Evolutionary conservation across 2,113 vertebrate genomes (phyloP).

Genomic region (Sapayoa aenigma): DNA sequence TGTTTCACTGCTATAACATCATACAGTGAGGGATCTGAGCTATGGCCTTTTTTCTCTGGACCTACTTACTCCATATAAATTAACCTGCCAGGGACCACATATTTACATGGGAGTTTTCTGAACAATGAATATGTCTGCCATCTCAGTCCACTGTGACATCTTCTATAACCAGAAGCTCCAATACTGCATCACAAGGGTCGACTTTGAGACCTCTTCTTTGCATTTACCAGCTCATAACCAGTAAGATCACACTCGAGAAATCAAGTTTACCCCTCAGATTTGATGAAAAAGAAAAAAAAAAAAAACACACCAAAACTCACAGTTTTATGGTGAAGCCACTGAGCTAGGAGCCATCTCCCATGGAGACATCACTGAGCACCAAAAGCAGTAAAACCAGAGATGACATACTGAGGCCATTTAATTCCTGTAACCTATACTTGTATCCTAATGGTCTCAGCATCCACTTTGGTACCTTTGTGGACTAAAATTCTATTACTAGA

Average conservation of each 20-base stretch:
- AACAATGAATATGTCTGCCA: neutral
- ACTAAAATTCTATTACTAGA: neutral
- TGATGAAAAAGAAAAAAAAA: neutral
- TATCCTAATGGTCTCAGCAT: neutral
- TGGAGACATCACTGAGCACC: neutral
- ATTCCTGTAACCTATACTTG: neutral
- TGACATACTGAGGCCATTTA: neutral
- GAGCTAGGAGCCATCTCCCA: neutral
- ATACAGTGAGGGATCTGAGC: neutral
- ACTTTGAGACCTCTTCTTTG: neutral
- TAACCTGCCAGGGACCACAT: neutral
- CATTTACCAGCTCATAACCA: neutral
- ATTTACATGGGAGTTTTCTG: neutral
- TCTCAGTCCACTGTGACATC: neutral
- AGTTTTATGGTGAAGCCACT: neutral
- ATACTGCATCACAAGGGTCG: neutral
- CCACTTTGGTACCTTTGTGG: neutral
- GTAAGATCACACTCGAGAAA: neutral
- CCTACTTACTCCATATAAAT: neutral
- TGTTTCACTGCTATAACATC: neutral
- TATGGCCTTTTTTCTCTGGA: neutral
- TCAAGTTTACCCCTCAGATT: neutral
- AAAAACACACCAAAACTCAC: fast-evolving
- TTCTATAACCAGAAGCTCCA: neutral
- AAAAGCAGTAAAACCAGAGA: neutral